Evolutionary conservation across 2,797 vertebrate genomes (phyloP).

Genomic region (Pogoniulus pusillus): DNA sequence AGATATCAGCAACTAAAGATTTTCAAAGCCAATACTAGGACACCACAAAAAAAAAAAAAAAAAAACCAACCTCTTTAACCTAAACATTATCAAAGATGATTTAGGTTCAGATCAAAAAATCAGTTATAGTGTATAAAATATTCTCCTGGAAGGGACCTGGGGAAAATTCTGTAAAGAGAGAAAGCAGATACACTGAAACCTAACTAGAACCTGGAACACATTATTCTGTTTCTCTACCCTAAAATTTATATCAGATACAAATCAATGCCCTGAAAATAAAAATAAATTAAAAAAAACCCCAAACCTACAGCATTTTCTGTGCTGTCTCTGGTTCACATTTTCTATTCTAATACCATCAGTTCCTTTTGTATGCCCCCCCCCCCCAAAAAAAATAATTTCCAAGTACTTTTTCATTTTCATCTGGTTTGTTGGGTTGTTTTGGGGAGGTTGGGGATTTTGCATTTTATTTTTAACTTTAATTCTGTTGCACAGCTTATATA

Average conservation of each 20-base stretch:
- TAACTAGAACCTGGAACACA: conserved; percentile 18
- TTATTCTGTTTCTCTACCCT: neutral
- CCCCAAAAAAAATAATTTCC: neutral
- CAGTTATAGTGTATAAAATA: conserved; percentile 34
- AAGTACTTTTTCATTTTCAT: neutral
- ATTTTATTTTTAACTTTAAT: neutral
- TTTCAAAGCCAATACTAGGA: conserved; percentile 51
- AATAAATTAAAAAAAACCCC: neutral
- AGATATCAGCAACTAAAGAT: conserved; percentile 8
- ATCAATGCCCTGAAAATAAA: conserved; percentile 16
- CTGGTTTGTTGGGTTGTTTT: too few relatives aligned
- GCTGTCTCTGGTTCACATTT: neutral
- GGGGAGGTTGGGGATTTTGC: too few relatives aligned
- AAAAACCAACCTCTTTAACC: neutral
- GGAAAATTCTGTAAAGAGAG: neutral
- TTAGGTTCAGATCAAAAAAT: conserved; percentile 38
- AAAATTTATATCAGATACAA: conserved; percentile 21
- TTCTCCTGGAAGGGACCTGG: neutral
- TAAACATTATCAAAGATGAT: conserved; percentile 46
- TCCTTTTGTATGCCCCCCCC: neutral
- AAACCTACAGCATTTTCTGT: neutral
- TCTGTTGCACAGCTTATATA: neutral
- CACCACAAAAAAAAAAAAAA: neutral
- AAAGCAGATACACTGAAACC: conserved; percentile 27
- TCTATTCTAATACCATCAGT: neutral